Conservation (phyloP, 2,797 vertebrate genomes). For the Trachurus trachurus region DNA sequence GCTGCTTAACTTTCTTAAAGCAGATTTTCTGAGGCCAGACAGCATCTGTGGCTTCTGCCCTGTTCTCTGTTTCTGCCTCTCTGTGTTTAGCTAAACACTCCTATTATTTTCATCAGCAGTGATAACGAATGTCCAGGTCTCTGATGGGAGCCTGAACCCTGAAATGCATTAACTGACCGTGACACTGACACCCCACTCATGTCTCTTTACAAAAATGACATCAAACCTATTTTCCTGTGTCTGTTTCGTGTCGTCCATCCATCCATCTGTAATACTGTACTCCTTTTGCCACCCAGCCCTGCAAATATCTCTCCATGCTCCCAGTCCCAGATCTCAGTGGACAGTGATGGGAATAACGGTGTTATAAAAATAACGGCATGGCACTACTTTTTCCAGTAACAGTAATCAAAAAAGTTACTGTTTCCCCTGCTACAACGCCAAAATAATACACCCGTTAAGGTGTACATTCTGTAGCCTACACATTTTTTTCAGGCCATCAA, state of each 20-base stretch:
- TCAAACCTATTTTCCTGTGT: conserved; percentile 43
- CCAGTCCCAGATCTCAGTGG: neutral
- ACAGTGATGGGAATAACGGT: too few species aligned
- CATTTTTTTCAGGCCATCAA: too few species aligned
- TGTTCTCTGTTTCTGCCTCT: neutral
- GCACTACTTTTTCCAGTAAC: too few species aligned
- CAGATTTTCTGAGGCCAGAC: neutral
- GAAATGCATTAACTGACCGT: conserved; percentile 39
- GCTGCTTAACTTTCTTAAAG: neutral
- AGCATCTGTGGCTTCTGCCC: neutral
- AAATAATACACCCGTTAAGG: too few species aligned
- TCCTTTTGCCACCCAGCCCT: neutral
- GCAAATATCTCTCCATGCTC: too few species aligned
- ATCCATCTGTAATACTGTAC: neutral
- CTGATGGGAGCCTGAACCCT: conserved; percentile 18
- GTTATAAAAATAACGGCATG: too few species aligned
- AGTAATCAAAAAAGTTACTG: too few species aligned
- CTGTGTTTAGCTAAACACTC: conserved; percentile 8
- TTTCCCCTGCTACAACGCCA: too few species aligned
- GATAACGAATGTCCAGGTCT: conserved; percentile 15
- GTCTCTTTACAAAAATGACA: conserved; percentile 56
- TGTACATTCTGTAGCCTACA: too few species aligned
- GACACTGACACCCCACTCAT: conserved; percentile 42
- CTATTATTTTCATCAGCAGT: conserved; percentile 26
- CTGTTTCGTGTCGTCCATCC: neutral